A percentile compares a stretch with the other conserved stretches of the same genome.
These are phyloP conservation scores for Leguminivora glycinivorella DNA, from an alignment of 1,140 invertebrate species.

Conservation along the genomic window DNA sequence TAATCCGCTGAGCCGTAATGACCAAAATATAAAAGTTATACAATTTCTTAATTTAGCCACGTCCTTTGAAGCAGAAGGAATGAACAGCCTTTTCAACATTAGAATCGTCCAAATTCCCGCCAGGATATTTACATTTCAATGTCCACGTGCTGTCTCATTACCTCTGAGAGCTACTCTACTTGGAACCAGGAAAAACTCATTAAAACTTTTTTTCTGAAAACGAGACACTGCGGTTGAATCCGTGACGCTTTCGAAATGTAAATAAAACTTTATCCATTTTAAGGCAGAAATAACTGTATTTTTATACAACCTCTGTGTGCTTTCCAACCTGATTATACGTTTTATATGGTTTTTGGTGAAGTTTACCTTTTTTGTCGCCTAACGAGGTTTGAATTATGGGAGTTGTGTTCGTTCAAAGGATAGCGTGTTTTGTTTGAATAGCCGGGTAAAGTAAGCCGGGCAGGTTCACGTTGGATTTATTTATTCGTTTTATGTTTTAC, in stretches of 20 bases:
- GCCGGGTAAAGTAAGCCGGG: neutral
- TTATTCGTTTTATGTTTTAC: neutral
- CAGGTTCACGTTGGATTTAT: neutral
- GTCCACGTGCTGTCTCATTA: constrained; percentile 25
- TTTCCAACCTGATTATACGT: constrained; percentile 17
- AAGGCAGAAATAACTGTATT: constrained; percentile 35
- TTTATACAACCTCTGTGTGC: constrained; percentile 26
- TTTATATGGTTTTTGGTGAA: neutral
- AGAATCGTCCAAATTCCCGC: neutral
- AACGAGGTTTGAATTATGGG: constrained; percentile 17
- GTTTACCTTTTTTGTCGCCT: constrained; percentile 16
- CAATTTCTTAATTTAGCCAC: neutral
- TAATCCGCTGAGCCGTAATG: too few relatives aligned
- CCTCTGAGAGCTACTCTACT: constrained; percentile 12
- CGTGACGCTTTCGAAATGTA: constrained; percentile 34
- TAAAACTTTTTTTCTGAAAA: constrained; percentile 41
- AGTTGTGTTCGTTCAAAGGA: constrained; percentile 14
- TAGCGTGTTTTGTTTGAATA: neutral
- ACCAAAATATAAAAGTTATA: too few relatives aligned
- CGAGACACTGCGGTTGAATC: constrained; percentile 28
- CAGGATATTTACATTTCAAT: constrained; percentile 23
- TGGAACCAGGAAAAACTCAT: constrained; percentile 35
- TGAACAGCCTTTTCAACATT: neutral
- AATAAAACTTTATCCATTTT: constrained; percentile 45
- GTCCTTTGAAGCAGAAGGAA: neutral